Evolutionary conservation across 2,797 vertebrate genomes (phyloP).

Genomic region (Epinephelus awoara): DNA sequence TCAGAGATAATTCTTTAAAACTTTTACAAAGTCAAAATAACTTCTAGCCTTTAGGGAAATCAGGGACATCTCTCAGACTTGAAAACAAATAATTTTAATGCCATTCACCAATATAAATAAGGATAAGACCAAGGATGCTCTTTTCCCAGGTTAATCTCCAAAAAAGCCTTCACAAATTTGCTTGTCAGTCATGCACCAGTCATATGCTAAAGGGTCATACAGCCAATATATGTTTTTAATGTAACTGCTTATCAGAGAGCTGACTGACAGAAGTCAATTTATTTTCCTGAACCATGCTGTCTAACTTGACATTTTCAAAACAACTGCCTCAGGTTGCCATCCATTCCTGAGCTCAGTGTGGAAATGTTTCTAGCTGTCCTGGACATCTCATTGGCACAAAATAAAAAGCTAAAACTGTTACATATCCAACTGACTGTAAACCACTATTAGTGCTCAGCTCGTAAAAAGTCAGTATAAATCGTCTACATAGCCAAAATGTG

Average conservation of each 20-base stretch:
- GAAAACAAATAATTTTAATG: neutral
- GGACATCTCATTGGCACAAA: constrained; percentile 5
- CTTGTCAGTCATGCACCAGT: neutral
- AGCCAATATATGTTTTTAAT: neutral
- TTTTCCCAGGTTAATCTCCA: neutral
- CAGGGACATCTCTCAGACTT: neutral
- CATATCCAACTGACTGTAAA: constrained; percentile 27
- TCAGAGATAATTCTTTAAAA: constrained; percentile 8
- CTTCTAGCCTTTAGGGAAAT: constrained; percentile 6
- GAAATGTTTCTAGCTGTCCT: constrained; percentile 17
- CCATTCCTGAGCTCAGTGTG: constrained; percentile 4
- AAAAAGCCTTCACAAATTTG: neutral
- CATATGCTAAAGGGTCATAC: neutral
- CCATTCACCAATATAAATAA: constrained; percentile 9
- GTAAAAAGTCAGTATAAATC: constrained; percentile 53
- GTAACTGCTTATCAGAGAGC: constrained; percentile 25
- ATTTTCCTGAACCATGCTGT: constrained; percentile 36
- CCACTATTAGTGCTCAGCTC: constrained; percentile 26
- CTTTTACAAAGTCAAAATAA: neutral
- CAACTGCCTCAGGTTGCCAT: constrained; percentile 25
- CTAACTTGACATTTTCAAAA: constrained; percentile 41
- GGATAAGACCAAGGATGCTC: neutral
- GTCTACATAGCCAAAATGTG: constrained; percentile 34
- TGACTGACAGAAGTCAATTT: constrained; percentile 29
- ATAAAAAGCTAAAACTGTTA: constrained; percentile 42